A percentile compares a stretch with the other conserved stretches of the same genome.
phyloP scores from a whole-genome alignment of 37 sponge, comb jelly and placozoan genomes.

The Crambe crambe region DNA sequence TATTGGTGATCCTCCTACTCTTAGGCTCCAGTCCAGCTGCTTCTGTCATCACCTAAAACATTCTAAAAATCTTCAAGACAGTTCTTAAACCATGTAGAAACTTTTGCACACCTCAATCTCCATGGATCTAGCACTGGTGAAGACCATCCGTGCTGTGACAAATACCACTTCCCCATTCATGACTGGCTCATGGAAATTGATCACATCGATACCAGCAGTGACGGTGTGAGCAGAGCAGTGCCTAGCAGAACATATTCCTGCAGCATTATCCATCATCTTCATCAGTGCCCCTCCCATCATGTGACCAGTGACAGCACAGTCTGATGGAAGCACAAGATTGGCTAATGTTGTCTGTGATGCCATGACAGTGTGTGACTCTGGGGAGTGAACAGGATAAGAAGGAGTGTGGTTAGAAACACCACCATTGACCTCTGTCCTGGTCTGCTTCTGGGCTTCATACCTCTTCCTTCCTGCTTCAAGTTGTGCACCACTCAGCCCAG shows the following conservation, averaged over 20 bases:
- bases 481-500: conserved; percentile 51
- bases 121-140: conserved; percentile 67
- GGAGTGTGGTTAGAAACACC: not conserved
- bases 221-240: conserved; percentile 65
- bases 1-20: conserved; percentile 58
- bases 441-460: conserved; percentile 60
- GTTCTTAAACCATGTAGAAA: too few relatives aligned
- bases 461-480: conserved; percentile 37
- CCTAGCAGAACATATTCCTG: conserved; percentile 73
- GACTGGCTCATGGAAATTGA: conserved; percentile 78
- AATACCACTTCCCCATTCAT: conserved; percentile 77
- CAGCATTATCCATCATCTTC: conserved; percentile 93
- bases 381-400: not conserved
- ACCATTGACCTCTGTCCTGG: not conserved
- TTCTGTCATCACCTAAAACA: conserved; percentile 40
- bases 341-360: conserved; percentile 63
- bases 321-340: conserved; percentile 78
- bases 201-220: conserved; percentile 86
- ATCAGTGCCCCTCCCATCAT: conserved; percentile 82
- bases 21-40: conserved; percentile 52
- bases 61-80: too few relatives aligned
- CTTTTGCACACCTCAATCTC: conserved; percentile 53
- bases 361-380: conserved; percentile 9
- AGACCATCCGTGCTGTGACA: conserved; percentile 63
- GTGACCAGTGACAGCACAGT: conserved; percentile 54